phyloP scores from a whole-genome alignment of 2,113 vertebrate genomes.

The Phodopus roborovskii region DNA sequence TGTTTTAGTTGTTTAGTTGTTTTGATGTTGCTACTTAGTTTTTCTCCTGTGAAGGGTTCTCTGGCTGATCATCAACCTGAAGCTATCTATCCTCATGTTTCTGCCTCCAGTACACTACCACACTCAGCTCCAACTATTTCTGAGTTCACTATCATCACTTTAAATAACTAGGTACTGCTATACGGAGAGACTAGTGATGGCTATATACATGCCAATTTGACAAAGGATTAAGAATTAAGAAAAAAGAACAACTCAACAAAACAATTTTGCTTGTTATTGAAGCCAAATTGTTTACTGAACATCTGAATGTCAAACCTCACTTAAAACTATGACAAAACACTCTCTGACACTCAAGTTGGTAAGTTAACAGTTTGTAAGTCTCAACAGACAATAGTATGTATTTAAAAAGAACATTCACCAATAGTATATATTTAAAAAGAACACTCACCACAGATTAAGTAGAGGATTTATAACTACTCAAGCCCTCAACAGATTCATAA shows the following conservation, averaged over 20 bases:
- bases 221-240: background rate
- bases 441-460: constrained; percentile 26
- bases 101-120: background rate
- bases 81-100: background rate
- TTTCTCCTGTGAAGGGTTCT: background rate
- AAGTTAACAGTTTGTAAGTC: constrained; percentile 33
- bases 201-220: background rate
- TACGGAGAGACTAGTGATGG: background rate
- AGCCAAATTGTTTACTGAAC: background rate
- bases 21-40: background rate
- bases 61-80: background rate
- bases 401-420: constrained; percentile 34
- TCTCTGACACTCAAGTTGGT: background rate
- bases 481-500: constrained; percentile 40
- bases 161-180: constrained; percentile 37
- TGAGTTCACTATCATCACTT: constrained; percentile 39
- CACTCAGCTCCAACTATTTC: background rate
- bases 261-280: background rate
- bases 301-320: background rate
- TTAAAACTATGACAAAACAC: constrained; percentile 51
- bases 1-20: background rate
- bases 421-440: constrained; percentile 46
- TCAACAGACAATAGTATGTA: constrained; percentile 36
- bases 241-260: constrained; percentile 21
- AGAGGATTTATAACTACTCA: constrained; percentile 31